A percentile compares a stretch with the other conserved stretches of the same genome.
Evolutionary conservation across 2,888 invertebrate species (phyloP).

Genomic region (Harpalus rufipes): DNA sequence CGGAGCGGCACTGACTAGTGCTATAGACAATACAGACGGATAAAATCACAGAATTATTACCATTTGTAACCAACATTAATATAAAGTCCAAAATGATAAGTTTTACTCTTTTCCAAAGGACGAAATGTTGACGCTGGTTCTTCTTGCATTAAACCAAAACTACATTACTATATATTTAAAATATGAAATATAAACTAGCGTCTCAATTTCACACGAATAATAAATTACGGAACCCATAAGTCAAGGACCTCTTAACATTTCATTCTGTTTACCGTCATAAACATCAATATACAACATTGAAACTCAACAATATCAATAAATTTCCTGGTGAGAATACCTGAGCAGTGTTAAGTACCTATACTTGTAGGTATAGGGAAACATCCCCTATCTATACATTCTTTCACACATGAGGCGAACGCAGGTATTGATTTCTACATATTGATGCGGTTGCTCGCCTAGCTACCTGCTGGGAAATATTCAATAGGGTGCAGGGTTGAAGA

Average conservation of each 20-base stretch:
- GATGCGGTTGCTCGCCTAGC: slow-evolving; percentile 30
- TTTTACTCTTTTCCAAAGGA: too few species aligned
- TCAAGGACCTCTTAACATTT: slow-evolving; percentile 20
- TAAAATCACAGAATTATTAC: too few species aligned
- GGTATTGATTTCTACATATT: slow-evolving; percentile 55
- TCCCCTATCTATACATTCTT: slow-evolving; percentile 1
- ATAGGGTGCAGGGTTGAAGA: background rate
- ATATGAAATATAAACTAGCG: background rate
- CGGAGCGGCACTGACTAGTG: too few species aligned
- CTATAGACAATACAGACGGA: too few species aligned
- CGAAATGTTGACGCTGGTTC: too few species aligned
- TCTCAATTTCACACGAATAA: slow-evolving; percentile 2
- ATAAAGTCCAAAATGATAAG: too few species aligned
- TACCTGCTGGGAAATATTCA: slow-evolving; percentile 15
- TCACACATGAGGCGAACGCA: slow-evolving; percentile 42
- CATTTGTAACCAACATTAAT: too few species aligned
- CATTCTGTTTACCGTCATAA: slow-evolving; percentile 24
- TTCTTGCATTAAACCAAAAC: too few species aligned
- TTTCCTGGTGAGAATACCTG: slow-evolving; percentile 1
- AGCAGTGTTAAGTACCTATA: slow-evolving; percentile 21
- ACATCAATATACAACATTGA: slow-evolving; percentile 11
- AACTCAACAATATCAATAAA: slow-evolving; percentile 38
- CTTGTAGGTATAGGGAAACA: background rate
- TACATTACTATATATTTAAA: too few species aligned
- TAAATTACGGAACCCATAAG: background rate